These are phyloP conservation scores for Austrolebias charrua DNA, from an alignment of 2,797 vertebrate genomes.

Conservation along the genomic window DNA sequence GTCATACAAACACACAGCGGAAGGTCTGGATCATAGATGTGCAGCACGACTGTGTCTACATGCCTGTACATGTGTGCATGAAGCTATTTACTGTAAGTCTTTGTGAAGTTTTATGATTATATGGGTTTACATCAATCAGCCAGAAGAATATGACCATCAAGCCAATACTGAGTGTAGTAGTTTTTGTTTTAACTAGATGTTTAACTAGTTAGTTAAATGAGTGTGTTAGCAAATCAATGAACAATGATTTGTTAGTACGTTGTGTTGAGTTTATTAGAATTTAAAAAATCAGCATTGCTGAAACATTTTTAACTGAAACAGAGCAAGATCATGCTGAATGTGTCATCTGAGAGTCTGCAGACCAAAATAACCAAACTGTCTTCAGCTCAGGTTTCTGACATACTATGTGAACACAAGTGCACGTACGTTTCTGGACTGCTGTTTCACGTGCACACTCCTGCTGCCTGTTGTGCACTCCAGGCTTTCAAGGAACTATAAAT, in stretches of 20 bases:
- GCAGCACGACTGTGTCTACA: background rate
- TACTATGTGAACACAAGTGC: slow-evolving; percentile 3
- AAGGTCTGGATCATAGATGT: too few species aligned
- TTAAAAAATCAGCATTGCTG: background rate
- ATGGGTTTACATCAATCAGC: background rate
- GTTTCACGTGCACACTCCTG: slow-evolving; percentile 43
- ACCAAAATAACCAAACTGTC: slow-evolving; percentile 44
- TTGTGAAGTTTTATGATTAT: too few species aligned
- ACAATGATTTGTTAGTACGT: background rate
- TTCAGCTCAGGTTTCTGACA: slow-evolving; percentile 42
- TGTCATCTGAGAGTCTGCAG: slow-evolving; percentile 10
- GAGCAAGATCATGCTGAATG: slow-evolving; percentile 32
- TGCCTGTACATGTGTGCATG: slow-evolving; percentile 13
- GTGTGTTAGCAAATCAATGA: background rate
- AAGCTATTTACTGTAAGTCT: slow-evolving; percentile 4
- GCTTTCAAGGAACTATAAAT: slow-evolving; percentile 38
- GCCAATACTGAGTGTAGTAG: background rate
- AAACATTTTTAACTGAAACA: slow-evolving; percentile 9
- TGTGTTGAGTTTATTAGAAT: background rate
- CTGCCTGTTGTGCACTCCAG: slow-evolving; percentile 24
- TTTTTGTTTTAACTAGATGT: too few species aligned
- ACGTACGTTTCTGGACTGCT: slow-evolving; percentile 28
- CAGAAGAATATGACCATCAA: background rate
- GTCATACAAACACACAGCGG: slow-evolving; percentile 13
- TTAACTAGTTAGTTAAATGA: too few species aligned